phyloP scores from a whole-genome alignment of 2,113 vertebrate species.

The Synchiropus splendidus region DNA sequence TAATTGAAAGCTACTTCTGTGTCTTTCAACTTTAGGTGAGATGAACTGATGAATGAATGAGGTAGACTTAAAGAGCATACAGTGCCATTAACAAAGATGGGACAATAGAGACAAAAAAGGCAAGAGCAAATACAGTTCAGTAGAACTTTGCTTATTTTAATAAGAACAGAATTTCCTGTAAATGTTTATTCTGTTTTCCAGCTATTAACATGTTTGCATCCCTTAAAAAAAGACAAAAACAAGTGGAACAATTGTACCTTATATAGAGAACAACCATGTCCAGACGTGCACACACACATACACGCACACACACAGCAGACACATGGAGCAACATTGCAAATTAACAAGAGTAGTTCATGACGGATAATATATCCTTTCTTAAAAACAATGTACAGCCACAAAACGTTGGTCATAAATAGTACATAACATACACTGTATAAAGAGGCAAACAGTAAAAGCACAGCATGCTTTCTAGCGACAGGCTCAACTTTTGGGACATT shows the following conservation, averaged over 20 bases:
- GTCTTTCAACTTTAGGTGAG: too few relatives aligned
- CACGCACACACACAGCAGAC: too few relatives aligned
- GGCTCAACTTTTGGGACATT: constrained; percentile 45
- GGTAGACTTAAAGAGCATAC: too few relatives aligned
- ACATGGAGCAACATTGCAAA: too few relatives aligned
- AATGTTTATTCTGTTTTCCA: constrained; percentile 64
- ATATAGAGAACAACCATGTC: constrained; percentile 59
- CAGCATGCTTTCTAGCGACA: constrained; percentile 72
- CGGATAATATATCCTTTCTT: constrained; percentile 79
- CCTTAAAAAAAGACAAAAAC: constrained; percentile 57
- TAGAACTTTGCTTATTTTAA: constrained; percentile 68
- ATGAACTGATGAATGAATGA: too few relatives aligned
- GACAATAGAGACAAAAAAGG: too few relatives aligned
- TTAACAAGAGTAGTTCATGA: neutral
- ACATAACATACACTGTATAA: constrained; percentile 68
- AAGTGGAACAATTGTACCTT: constrained; percentile 70
- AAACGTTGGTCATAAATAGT: constrained; percentile 76
- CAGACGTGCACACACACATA: constrained; percentile 36
- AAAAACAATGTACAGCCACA: constrained; percentile 70
- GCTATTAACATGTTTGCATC: constrained; percentile 65
- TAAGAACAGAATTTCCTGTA: constrained; percentile 60
- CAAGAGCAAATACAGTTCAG: constrained; percentile 21
- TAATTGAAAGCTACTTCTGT: too few relatives aligned
- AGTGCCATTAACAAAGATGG: too few relatives aligned
- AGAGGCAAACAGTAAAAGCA: constrained; percentile 58